Conservation (phyloP, 2,113 vertebrate species). For the Odocoileus hemionus region DNA sequence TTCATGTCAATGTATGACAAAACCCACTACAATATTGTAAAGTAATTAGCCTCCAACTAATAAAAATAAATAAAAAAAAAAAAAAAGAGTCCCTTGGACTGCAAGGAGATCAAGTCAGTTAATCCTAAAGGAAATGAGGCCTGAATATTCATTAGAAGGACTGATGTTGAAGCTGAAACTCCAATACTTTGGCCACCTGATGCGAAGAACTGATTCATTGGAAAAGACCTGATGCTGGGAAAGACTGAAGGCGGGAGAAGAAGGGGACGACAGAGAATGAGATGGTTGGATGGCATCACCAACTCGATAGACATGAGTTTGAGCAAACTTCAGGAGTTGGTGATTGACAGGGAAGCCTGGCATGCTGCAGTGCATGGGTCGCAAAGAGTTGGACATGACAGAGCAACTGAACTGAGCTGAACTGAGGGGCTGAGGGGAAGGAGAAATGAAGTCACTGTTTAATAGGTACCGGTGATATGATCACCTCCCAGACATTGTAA, state of each 20-base stretch:
- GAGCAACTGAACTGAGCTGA: not conserved
- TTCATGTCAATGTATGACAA: no score
- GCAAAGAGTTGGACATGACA: not conserved
- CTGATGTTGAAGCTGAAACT: not conserved
- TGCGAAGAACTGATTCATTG: not conserved
- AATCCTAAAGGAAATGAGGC: not conserved
- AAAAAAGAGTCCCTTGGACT: not conserved
- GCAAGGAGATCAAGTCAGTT: not conserved
- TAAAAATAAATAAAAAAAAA: no score
- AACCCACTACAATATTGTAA: no score
- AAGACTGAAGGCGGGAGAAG: not conserved
- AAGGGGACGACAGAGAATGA: not conserved
- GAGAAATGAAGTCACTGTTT: not conserved
- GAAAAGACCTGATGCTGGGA: not conserved
- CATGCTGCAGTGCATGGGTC: accelerated
- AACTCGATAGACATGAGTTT: not conserved
- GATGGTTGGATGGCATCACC: not conserved
- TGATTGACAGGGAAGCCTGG: not conserved
- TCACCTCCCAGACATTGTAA: not conserved
- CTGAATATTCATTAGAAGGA: not conserved
- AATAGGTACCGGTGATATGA: not conserved
- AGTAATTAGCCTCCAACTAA: no score
- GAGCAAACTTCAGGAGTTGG: not conserved
- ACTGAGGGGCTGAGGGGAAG: not conserved
- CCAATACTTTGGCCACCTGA: not conserved